phyloP scores from a whole-genome alignment of 2,888 invertebrate genomes.

The Stenodema calcarata region DNA sequence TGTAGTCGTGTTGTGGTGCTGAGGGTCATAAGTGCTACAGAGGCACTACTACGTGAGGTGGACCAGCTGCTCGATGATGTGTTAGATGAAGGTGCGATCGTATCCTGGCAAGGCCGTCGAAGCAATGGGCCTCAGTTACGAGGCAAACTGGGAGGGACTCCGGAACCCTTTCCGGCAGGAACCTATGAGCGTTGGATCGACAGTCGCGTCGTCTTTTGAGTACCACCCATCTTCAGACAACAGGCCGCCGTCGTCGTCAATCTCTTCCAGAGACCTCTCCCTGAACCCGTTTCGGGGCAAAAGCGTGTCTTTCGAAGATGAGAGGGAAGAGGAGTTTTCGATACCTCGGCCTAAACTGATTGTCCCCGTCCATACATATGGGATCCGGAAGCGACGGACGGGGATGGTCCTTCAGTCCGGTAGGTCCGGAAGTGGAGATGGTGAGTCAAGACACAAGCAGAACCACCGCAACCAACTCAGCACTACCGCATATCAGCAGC shows the following conservation, averaged over 20 bases:
- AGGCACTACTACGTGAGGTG: background rate
- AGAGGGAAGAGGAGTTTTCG: constrained; percentile 68
- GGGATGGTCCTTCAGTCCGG: constrained; percentile 64
- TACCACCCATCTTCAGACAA: constrained; percentile 3
- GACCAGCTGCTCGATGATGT: constrained; percentile 28
- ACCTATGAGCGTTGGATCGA: constrained; percentile 42
- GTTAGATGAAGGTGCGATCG: constrained; percentile 79
- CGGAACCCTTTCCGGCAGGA: constrained; percentile 39
- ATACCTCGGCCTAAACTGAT: constrained; percentile 86
- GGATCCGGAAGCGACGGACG: constrained; percentile 77
- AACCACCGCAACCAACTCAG: constrained; percentile 22
- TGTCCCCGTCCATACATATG: constrained; percentile 87
- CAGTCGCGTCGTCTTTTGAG: constrained; percentile 50
- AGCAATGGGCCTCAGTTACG: constrained; percentile 79
- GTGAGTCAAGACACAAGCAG: constrained; percentile 22
- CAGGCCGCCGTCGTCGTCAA: background rate
- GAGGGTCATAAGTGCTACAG: background rate
- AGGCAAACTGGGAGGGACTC: constrained; percentile 80
- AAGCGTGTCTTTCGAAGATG: constrained; percentile 44
- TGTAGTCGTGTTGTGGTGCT: constrained; percentile 1
- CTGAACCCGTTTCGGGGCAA: constrained; percentile 18
- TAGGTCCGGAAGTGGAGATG: constrained; percentile 50
- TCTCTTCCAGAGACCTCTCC: constrained; percentile 51
- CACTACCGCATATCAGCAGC: constrained; percentile 25
- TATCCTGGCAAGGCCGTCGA: constrained; percentile 82